Evolutionary conservation across 2,113 vertebrate species (phyloP).

Genomic region (Pampusana beccarii): DNA sequence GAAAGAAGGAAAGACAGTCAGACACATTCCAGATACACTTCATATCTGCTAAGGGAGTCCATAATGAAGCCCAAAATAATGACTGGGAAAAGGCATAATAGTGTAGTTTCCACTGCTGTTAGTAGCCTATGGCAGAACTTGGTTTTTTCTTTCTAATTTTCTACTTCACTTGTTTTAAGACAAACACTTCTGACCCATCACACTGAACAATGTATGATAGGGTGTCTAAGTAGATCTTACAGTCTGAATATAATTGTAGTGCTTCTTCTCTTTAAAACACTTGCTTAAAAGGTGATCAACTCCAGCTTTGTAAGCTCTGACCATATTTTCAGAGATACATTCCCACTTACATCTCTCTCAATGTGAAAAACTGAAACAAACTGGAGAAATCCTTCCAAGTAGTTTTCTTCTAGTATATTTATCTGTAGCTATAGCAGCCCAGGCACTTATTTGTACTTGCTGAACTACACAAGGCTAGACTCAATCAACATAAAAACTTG

Average conservation of each 20-base stretch:
- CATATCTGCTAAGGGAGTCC: not conserved
- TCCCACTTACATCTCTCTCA: not conserved
- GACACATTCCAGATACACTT: not conserved
- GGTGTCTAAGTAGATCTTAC: not conserved
- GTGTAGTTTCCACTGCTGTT: not conserved
- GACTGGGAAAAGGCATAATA: not conserved
- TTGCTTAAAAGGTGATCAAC: not conserved
- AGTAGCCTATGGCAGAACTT: not conserved
- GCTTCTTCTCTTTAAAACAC: rapidly evolving
- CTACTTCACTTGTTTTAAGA: not conserved
- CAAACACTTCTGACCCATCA: not conserved
- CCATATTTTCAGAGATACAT: not conserved
- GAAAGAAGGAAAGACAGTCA: not conserved
- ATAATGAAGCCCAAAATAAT: not conserved
- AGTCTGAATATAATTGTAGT: not conserved
- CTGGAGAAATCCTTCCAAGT: not conserved
- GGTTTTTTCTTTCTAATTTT: not conserved
- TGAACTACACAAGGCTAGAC: not conserved
- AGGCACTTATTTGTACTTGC: not conserved
- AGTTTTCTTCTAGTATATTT: not conserved
- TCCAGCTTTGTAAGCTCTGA: not conserved
- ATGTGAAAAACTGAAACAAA: not conserved
- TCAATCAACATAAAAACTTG: not conserved
- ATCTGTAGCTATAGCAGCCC: not conserved
- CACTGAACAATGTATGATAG: not conserved